Percentiles rank a stretch among this genome's conserved stretches.
These are phyloP conservation scores for Eolophus roseicapilla DNA, from an alignment of 2,113 vertebrate genomes.

Conservation along the genomic window DNA sequence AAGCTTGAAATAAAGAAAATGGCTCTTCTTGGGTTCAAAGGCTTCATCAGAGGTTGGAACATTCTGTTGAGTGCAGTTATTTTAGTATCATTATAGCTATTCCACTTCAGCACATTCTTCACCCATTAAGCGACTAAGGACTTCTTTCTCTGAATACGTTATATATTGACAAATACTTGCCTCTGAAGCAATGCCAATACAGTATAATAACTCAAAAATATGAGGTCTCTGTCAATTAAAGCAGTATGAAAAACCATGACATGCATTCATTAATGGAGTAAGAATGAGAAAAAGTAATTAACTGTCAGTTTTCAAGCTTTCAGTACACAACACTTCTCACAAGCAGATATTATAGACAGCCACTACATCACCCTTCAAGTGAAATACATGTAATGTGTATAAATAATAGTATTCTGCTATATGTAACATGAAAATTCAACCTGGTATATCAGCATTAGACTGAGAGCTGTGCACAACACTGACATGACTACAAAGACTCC, in stretches of 20 bases:
- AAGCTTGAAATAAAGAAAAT: not conserved
- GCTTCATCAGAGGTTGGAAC: not conserved
- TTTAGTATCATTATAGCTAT: not conserved
- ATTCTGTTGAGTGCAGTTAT: not conserved
- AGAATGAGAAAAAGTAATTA: slow-evolving; percentile 21
- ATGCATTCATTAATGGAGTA: not conserved
- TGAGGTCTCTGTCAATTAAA: not conserved
- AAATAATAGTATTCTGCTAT: slow-evolving; percentile 54
- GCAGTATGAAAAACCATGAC: not conserved
- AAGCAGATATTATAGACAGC: slow-evolving; percentile 28
- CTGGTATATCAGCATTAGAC: slow-evolving; percentile 56
- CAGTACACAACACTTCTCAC: slow-evolving; percentile 39
- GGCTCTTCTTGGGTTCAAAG: not conserved
- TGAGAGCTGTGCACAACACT: slow-evolving; percentile 72
- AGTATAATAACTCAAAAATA: not conserved
- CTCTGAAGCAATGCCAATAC: not conserved
- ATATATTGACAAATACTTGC: not conserved
- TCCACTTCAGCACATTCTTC: not conserved
- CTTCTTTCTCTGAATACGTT: not conserved
- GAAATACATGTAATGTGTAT: slow-evolving; percentile 55
- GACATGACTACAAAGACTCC: slow-evolving; percentile 77
- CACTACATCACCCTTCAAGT: slow-evolving; percentile 22
- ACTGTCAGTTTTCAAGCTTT: slow-evolving; percentile 24
- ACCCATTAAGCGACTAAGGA: not conserved
- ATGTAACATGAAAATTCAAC: slow-evolving; percentile 64